Evolutionary conservation across 2,113 vertebrate species (phyloP).

Genomic region (Jaculus jaculus): DNA sequence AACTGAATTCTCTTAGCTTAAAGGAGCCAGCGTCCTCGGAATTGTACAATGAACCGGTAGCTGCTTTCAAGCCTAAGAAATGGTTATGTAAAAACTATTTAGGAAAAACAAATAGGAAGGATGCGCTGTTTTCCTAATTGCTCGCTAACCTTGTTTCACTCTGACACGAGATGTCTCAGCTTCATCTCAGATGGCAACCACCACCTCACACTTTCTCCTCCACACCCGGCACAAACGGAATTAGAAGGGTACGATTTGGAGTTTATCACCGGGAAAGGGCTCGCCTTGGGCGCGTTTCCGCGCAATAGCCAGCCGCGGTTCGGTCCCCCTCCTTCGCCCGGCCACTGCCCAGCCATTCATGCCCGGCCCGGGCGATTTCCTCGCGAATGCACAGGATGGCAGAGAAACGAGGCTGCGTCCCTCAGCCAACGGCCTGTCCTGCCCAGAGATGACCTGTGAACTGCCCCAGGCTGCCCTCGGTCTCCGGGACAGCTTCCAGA

Average conservation of each 20-base stretch:
- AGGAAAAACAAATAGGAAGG: neutral
- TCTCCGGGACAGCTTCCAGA: neutral
- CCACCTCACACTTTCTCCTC: slow-evolving; percentile 47
- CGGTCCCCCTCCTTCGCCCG: neutral
- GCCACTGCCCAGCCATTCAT: neutral
- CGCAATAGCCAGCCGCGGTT: neutral
- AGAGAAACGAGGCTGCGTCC: neutral
- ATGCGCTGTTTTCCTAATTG: neutral
- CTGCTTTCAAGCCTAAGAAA: slow-evolving; percentile 6
- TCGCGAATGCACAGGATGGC: neutral
- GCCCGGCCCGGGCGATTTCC: neutral
- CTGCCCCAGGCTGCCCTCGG: neutral
- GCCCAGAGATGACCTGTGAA: neutral
- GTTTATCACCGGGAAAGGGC: neutral
- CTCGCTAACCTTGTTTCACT: slow-evolving; percentile 42
- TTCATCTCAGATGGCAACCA: neutral
- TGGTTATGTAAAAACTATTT: slow-evolving; percentile 70
- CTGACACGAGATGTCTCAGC: slow-evolving; percentile 24
- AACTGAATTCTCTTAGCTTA: slow-evolving; percentile 34
- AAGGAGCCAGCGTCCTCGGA: neutral
- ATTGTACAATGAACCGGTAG: slow-evolving; percentile 9
- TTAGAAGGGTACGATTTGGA: slow-evolving; percentile 1
- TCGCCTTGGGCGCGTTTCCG: neutral
- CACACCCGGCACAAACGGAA: slow-evolving; percentile 35
- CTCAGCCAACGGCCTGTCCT: neutral